phyloP scores from a whole-genome alignment of 2,797 vertebrate genomes.

The Neosalanx taihuensis region DNA sequence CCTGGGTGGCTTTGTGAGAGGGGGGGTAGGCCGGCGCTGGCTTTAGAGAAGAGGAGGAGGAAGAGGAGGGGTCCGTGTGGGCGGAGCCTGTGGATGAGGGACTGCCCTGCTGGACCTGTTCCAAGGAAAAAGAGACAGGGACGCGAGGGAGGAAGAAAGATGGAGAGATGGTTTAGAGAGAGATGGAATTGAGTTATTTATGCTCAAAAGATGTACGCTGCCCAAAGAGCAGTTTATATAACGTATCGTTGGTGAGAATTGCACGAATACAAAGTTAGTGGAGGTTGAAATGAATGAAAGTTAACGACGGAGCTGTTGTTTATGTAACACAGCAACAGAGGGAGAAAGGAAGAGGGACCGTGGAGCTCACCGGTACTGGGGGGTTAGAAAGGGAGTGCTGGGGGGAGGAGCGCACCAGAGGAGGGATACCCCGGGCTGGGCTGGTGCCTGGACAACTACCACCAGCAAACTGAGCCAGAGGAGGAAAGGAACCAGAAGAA shows the following conservation, averaged over 20 bases:
- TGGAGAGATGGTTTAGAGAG: not conserved
- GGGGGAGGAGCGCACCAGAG: conserved; percentile 88
- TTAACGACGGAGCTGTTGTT: not conserved
- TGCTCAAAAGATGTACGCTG: too few species aligned
- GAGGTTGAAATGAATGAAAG: not conserved
- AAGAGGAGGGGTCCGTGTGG: conserved; percentile 80
- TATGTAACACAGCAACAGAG: not conserved
- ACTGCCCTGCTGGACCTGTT: conserved; percentile 81
- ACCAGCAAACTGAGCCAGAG: conserved; percentile 92
- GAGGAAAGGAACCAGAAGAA: conserved; percentile 63
- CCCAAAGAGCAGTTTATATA: too few species aligned
- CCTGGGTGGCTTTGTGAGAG: conserved; percentile 79
- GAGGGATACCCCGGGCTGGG: conserved; percentile 93
- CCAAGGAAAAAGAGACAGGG: not conserved
- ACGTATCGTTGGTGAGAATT: too few species aligned
- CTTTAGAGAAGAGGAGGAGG: conserved; percentile 76
- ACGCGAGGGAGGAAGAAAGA: not conserved
- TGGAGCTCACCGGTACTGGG: conserved; percentile 75
- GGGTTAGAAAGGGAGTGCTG: conserved; percentile 87
- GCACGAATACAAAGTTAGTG: not conserved
- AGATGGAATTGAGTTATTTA: not conserved
- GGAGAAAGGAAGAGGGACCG: not conserved
- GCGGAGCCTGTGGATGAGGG: conserved; percentile 78
- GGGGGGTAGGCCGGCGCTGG: conserved; percentile 69
- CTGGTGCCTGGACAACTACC: conserved; percentile 97